Base-by-base conservation (phyloP, 2,888 invertebrate species). In the Brachylomia viminalis region DNA sequence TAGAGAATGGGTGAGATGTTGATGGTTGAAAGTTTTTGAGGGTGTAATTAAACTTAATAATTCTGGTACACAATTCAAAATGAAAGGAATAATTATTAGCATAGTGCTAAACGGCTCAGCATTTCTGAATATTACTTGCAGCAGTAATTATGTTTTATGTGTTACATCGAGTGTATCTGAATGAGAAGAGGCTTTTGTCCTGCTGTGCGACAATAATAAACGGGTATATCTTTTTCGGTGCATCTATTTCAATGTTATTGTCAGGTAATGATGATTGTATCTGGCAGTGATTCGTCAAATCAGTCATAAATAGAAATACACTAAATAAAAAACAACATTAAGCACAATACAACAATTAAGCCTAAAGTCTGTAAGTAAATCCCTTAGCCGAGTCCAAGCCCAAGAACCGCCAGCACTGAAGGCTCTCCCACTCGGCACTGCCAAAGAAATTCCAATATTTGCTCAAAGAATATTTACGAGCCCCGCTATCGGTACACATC, bases 401-500 rank as follows among this genome's bases (percentile, higher is more conserved):
- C 58, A 69, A 56, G 71, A 74, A 68, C 30, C 27, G 47, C 11
- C 47, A n/a, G n/a, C 52, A 59, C 75, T 72, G 45, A 80, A 84
- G 64, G n/a, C 27, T 27, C 67, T 54, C 38, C 23, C 74, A 75
- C 78, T 83, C 72, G 73, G 86, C 82, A 77, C 15, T 62, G 62
- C 75, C 74, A 83, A 86, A 86, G 84, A 77, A 86, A 84, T 80
- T 75, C 80, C 86, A 86, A 87, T 88, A 87, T 87, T 87, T 88
- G 81, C 82, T 88, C 77, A 86, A 84, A 81, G 77, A 81, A 78
- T 79, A 87, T 88, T 88, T 86, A 87, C 84, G 87, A 85, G 67
- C 71, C 23, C 54, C 75, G 79, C 75, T 83, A 84, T 84, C 80
- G 74, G 86, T 83, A 83, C 84, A 80, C 80, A 88, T 90, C 91